These are phyloP conservation scores for Clarias laeviceps DNA, from an alignment of 2,797 vertebrate species.

Conservation along the genomic window DNA sequence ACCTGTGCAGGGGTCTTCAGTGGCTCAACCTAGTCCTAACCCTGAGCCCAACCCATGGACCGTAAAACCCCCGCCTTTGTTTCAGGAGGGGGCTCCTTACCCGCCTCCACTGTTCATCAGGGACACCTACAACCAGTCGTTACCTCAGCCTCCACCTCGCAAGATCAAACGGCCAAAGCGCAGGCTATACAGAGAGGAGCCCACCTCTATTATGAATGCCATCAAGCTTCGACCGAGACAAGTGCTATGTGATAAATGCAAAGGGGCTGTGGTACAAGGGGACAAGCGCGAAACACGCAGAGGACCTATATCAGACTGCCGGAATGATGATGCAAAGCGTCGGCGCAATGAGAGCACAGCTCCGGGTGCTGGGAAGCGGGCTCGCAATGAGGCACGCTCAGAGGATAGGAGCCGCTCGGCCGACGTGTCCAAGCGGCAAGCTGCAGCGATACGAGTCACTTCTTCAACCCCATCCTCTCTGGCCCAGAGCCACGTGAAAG, in stretches of 20 bases:
- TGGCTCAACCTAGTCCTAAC: conserved; percentile 47
- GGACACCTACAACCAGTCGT: conserved; percentile 98
- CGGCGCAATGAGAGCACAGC: conserved; percentile 79
- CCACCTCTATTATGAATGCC: conserved; percentile 96
- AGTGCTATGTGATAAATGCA: conserved; percentile 97
- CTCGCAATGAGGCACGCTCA: conserved; percentile 83
- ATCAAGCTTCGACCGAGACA: conserved; percentile 95
- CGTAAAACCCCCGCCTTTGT: conserved; percentile 91
- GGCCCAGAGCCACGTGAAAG: conserved; percentile 76
- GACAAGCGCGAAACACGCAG: conserved; percentile 86
- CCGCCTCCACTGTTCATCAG: conserved; percentile 98
- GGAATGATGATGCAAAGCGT: conserved; percentile 85
- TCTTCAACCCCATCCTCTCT: conserved; percentile 64
- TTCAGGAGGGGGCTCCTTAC: conserved; percentile 94
- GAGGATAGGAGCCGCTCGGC: conserved; percentile 80
- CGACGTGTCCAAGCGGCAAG: conserved; percentile 78
- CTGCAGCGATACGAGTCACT: conserved; percentile 81
- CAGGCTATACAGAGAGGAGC: conserved; percentile 94
- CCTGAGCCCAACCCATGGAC: conserved; percentile 79
- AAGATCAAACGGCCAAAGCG: conserved; percentile 95
- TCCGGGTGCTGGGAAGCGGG: conserved; percentile 83
- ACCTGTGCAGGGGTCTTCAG: conserved; percentile 39
- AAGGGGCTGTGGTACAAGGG: conserved; percentile 85
- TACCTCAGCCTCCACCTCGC: conserved; percentile 97
- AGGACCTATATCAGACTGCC: conserved; percentile 79